Conservation (phyloP, 2,797 vertebrate species). For the Manis javanica region DNA sequence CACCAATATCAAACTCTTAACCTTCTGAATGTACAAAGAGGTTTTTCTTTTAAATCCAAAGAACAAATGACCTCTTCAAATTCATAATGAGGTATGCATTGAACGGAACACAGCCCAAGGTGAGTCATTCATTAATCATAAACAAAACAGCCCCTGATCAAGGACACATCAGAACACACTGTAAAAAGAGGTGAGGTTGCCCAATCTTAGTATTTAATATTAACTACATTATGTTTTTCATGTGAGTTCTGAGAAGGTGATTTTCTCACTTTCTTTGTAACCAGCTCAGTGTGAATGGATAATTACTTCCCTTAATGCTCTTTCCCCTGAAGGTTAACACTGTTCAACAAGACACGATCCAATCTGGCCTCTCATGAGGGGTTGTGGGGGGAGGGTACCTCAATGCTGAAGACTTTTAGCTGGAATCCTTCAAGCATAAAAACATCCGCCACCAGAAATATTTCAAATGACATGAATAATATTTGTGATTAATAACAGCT, state of each 20-base stretch:
- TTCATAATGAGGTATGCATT: conserved; percentile 91
- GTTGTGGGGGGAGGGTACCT: neutral
- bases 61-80: conserved; percentile 86
- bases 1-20: conserved; percentile 39
- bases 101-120: conserved; percentile 89
- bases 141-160: conserved; percentile 87
- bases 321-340: conserved; percentile 83
- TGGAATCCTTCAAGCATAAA: conserved; percentile 71
- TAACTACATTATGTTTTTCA: conserved; percentile 88
- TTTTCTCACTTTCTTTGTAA: conserved; percentile 82
- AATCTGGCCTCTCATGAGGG: conserved; percentile 57
- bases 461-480: conserved; percentile 66
- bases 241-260: conserved; percentile 86
- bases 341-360: conserved; percentile 80
- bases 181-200: conserved; percentile 86
- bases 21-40: conserved; percentile 78
- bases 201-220: conserved; percentile 89
- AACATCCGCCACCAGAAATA: conserved; percentile 58
- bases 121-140: conserved; percentile 91
- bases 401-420: neutral
- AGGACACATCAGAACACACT: conserved; percentile 84
- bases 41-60: conserved; percentile 84
- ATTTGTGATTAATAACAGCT: conserved; percentile 74
- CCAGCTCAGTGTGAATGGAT: conserved; percentile 77
- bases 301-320: conserved; percentile 78